These are phyloP conservation scores for Leptopilina boulardi DNA, from an alignment of 1,140 invertebrate genomes.

Conservation along the genomic window DNA sequence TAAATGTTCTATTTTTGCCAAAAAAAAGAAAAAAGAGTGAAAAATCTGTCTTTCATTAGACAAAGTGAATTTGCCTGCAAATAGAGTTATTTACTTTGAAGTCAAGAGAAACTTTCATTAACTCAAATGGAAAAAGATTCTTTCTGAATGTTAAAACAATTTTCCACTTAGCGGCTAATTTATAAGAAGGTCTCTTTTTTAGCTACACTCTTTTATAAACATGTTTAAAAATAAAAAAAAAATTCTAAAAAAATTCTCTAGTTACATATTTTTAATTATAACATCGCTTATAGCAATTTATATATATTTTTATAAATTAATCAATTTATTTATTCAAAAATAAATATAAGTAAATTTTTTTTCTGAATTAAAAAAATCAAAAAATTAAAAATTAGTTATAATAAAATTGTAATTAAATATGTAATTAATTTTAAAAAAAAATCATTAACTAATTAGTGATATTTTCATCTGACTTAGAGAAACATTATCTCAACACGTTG, in stretches of 20 bases:
- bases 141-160: neutral
- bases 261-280: too few species aligned
- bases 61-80: neutral
- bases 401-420: too few species aligned
- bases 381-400: too few species aligned
- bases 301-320: too few species aligned
- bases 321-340: too few species aligned
- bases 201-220: neutral
- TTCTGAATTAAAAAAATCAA: too few species aligned
- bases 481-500: conserved; percentile 7
- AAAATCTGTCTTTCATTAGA: neutral
- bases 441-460: neutral
- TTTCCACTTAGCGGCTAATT: conserved; percentile 12
- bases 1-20: neutral
- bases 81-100: conserved; percentile 6
- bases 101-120: conserved; percentile 7
- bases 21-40: too few species aligned
- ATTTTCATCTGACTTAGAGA: neutral
- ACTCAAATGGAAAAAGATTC: conserved; percentile 17
- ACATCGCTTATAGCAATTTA: too few species aligned
- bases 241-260: too few species aligned
- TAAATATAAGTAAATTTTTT: too few species aligned
- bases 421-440: too few species aligned
- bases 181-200: neutral
- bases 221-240: neutral